phyloP scores from a whole-genome alignment of 2,888 invertebrate genomes.

The Acleris emargana region DNA sequence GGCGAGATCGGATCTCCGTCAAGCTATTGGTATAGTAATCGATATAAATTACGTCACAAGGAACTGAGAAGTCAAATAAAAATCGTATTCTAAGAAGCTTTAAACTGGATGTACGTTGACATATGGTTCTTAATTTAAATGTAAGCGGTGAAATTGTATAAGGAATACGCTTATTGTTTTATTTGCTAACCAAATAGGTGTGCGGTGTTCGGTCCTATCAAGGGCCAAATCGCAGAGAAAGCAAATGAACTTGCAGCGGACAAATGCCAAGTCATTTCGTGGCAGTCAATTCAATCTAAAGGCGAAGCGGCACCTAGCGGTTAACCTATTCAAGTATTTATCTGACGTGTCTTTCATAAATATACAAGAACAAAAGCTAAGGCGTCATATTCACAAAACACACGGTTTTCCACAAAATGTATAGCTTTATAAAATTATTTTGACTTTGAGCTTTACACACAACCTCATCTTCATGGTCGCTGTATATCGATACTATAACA shows the following conservation, averaged over 20 bases:
- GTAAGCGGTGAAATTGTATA: constrained; percentile 9
- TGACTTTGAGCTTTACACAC: too few relatives aligned
- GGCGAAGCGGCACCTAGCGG: too few relatives aligned
- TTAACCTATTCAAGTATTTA: too few relatives aligned
- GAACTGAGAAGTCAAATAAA: constrained; percentile 29
- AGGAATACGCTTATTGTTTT: neutral
- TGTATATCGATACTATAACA: too few relatives aligned
- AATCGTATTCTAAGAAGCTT: constrained; percentile 14
- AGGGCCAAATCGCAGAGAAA: constrained; percentile 15
- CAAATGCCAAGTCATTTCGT: constrained; percentile 3
- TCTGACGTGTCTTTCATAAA: too few relatives aligned
- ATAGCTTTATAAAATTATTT: too few relatives aligned
- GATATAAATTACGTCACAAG: constrained; percentile 39
- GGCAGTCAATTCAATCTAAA: too few relatives aligned
- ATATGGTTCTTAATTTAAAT: constrained; percentile 5
- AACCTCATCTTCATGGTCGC: too few relatives aligned
- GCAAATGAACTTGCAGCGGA: constrained; percentile 12
- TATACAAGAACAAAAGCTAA: too few relatives aligned
- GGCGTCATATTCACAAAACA: too few relatives aligned
- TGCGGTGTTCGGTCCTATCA: too few relatives aligned
- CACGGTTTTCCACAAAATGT: too few relatives aligned
- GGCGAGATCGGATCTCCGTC: constrained; percentile 53
- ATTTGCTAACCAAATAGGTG: neutral
- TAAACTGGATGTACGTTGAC: constrained; percentile 14
- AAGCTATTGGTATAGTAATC: constrained; percentile 45